Percentiles rank a stretch among this genome's conserved stretches.
Conservation (phyloP, 2,113 vertebrate genomes). For the Myanophis thanlyinensis region DNA sequence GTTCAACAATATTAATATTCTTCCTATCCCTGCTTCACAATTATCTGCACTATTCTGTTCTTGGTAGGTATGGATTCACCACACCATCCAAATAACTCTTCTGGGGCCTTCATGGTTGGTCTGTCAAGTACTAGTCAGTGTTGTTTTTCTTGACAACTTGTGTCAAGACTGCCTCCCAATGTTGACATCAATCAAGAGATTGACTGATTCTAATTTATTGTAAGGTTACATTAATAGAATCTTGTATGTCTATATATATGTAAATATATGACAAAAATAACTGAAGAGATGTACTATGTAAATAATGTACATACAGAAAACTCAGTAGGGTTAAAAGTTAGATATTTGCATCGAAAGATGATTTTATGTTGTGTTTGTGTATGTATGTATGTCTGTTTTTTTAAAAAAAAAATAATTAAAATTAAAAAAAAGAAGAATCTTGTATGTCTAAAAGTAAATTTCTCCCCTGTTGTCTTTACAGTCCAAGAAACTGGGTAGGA, state of each 20-base stretch:
- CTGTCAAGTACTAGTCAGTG: neutral
- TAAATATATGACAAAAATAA: too few species aligned
- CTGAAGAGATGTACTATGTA: too few species aligned
- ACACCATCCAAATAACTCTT: neutral
- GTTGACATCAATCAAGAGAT: neutral
- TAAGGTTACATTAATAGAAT: neutral
- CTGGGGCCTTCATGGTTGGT: neutral
- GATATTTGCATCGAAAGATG: too few species aligned
- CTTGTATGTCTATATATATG: neutral
- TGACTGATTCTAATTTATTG: neutral
- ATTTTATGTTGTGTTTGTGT: too few species aligned
- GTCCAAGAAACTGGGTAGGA: neutral
- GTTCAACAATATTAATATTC: neutral
- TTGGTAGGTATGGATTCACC: neutral
- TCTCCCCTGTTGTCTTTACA: neutral
- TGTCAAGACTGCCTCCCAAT: neutral
- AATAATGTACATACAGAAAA: too few species aligned
- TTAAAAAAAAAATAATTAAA: too few species aligned
- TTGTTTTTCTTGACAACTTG: neutral
- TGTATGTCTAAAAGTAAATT: neutral
- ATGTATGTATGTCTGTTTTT: too few species aligned
- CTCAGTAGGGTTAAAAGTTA: too few species aligned
- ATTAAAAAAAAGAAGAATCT: too few species aligned
- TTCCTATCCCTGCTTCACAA: neutral
- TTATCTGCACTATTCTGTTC: neutral